Evolutionary conservation across 2,888 invertebrate species (phyloP).

Genomic region (Cephus spinipes): DNA sequence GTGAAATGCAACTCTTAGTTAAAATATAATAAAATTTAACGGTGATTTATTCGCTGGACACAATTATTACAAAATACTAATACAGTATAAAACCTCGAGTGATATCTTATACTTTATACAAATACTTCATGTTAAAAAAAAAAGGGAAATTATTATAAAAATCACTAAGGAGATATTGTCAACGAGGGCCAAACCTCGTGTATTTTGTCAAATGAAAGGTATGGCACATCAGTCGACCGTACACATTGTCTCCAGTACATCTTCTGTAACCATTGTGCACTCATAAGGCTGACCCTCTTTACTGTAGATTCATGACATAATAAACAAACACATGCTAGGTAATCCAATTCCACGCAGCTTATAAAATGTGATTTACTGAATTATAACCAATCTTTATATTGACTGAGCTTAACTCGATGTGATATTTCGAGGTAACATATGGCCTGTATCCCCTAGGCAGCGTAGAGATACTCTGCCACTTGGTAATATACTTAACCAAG

Average conservation of each 20-base stretch:
- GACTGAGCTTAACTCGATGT: slow-evolving; percentile 58
- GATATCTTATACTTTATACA: not conserved
- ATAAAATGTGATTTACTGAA: not conserved
- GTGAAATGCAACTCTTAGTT: not conserved
- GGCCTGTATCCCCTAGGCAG: slow-evolving; percentile 88
- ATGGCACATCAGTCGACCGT: too few relatives aligned
- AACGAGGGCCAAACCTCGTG: not conserved
- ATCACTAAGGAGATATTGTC: not conserved
- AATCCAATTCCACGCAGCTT: not conserved
- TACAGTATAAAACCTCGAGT: not conserved
- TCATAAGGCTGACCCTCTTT: not conserved
- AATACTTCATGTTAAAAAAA: not conserved
- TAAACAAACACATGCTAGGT: not conserved
- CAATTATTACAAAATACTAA: not conserved
- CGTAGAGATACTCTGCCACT: slow-evolving; percentile 88
- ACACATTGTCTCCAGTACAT: not conserved
- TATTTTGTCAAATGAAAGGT: not conserved
- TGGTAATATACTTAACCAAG: slow-evolving; percentile 88
- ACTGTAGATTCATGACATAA: not conserved
- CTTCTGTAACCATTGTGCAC: not conserved
- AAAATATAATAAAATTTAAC: not conserved
- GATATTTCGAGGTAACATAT: slow-evolving; percentile 83
- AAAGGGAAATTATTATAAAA: not conserved
- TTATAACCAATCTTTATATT: not conserved
- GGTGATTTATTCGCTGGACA: not conserved